Evolutionary conservation across 2,797 vertebrate species (phyloP).

Genomic region (Zalophus californianus): DNA sequence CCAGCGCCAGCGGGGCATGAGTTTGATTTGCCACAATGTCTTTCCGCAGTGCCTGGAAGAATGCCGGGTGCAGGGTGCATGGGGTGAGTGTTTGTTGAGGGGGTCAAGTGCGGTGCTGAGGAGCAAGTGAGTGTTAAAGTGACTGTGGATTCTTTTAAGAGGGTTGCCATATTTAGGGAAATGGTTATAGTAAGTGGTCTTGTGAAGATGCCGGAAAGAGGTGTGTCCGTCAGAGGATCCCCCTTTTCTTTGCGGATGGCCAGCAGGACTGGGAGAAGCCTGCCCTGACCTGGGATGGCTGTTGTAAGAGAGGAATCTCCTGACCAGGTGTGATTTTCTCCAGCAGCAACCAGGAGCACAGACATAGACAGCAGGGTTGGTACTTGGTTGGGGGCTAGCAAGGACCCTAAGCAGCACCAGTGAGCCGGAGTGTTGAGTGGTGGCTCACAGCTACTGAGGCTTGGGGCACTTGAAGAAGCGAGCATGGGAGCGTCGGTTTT

Average conservation of each 20-base stretch:
- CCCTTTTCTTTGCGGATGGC: background rate
- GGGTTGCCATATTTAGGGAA: background rate
- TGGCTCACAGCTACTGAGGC: background rate
- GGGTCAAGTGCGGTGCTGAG: background rate
- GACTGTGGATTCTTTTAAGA: background rate
- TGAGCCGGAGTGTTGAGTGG: background rate
- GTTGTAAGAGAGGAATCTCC: background rate
- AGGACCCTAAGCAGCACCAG: background rate
- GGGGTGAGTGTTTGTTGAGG: background rate
- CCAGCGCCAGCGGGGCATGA: rapidly evolving
- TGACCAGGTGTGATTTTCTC: background rate
- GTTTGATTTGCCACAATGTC: background rate
- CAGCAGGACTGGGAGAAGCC: background rate
- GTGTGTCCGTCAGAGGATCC: background rate
- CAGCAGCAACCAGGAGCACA: background rate
- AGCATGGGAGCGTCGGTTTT: background rate
- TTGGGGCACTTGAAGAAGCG: background rate
- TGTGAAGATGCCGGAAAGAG: background rate
- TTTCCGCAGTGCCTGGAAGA: background rate
- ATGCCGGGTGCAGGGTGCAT: background rate
- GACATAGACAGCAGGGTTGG: background rate
- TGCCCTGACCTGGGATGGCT: background rate
- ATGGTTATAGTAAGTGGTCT: background rate
- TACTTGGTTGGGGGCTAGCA: background rate
- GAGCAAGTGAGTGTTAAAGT: background rate